phyloP scores from a whole-genome alignment of 2,888 invertebrate species.

The Dynastes tityus region DNA sequence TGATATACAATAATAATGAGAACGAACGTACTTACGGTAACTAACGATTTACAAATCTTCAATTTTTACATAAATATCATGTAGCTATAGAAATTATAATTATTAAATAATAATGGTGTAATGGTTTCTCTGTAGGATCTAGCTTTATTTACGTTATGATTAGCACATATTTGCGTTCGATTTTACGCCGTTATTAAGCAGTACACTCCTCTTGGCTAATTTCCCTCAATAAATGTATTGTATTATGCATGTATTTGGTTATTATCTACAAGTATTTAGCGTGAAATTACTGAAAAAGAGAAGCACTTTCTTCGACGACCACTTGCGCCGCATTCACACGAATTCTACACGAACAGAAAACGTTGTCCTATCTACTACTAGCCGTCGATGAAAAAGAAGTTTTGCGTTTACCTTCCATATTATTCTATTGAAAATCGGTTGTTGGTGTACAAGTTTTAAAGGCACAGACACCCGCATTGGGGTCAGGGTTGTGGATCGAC shows the following conservation, averaged over 20 bases:
- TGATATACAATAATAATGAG: no score
- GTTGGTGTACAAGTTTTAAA: conserved; percentile 61
- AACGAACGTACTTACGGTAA: no score
- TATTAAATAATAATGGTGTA: no score
- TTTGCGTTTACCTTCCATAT: conserved; percentile 67
- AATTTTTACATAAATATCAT: no score
- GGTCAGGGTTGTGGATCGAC: conserved; percentile 65
- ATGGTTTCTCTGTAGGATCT: background rate
- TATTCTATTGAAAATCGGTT: conserved; percentile 64
- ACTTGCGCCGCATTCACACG: background rate
- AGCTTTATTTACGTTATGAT: conserved; percentile 14
- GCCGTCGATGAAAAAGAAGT: no score
- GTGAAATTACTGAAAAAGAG: background rate
- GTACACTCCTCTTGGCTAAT: background rate
- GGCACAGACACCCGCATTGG: conserved; percentile 62
- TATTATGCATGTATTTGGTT: background rate
- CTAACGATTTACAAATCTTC: no score
- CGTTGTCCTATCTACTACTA: background rate
- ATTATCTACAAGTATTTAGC: background rate
- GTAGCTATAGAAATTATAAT: no score
- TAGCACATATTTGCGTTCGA: background rate
- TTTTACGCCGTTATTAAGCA: conserved; percentile 16
- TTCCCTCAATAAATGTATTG: no score
- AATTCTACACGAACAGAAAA: background rate
- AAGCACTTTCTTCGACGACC: conserved; percentile 1